Base-by-base conservation (phyloP, 2,888 invertebrate species). In the Campoplex nolae region DNA sequence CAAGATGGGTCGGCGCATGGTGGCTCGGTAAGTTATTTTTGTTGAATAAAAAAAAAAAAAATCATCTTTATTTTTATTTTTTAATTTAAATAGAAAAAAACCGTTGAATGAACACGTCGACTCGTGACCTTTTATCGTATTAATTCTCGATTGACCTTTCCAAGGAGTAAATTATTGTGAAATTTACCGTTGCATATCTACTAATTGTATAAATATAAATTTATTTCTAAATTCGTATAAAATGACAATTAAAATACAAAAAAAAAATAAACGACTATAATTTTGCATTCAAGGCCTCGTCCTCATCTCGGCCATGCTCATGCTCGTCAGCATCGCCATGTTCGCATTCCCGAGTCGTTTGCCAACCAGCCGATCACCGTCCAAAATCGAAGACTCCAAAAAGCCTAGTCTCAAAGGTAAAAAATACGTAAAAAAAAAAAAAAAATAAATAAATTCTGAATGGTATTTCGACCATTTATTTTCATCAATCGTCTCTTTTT, bases 1-100 rank as follows among this genome's bases (percentile, higher is more conserved):
- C 98, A 6, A 96, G 97, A 94, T 99, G 98, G 98, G 97, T 99
- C 73, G 99, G 99, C 75, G 99, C 99, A 68, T 99, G 99, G 99
- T 99, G 99, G 99, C 95, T 99, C 85, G 98, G 98, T 96, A 95
- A 97, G 95, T 95, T 78, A 6, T 32, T 7, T 32, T 73, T 18
- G 18, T 38, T 65, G 16, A 13, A 32, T 62, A 16, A 62, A 32
- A 62, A 62, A 32, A 58, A 23, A 23, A 23, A 23, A 23, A 23
- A 23, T 23, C 23, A 23, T 23, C 0, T 23, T 23, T 23, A 23
- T 23, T 23, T 6, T 76, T 77, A 3, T 23, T 56, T 67, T 75
- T 76, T 28, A 42, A 45, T 68, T 45, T 28, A 13, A 56, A 56
- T 13, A 71, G 2, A 71, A 48, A 71, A 71, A 51, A 62, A 13